Base-by-base conservation (phyloP, 2,113 vertebrate species). In the Copsychus sechellarum region DNA sequence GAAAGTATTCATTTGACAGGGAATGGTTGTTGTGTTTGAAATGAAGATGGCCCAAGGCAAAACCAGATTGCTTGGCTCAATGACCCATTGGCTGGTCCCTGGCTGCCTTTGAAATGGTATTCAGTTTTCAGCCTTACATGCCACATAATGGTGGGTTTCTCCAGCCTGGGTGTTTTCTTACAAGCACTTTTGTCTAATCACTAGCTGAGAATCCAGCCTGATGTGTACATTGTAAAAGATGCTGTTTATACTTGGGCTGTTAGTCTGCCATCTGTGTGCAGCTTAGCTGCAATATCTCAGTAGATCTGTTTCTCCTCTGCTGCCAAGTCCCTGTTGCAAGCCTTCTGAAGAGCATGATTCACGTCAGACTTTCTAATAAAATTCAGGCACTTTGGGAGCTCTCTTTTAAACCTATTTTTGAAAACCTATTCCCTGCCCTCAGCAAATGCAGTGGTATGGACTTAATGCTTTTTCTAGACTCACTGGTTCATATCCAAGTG, bases 161-260 rank as follows among this genome's bases (percentile, higher is more conserved):
- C 40, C 70, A 87, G 80, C 48, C 71, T 50, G 21, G 6, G 0
- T 81, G 69, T 93, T 95, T 93, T 90, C 90, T 80, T 82, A 95
- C 85, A 86, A 78, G 78, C 48, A 38, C 58, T 94, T 89, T 47
- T 80, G 70, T 54, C 84, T 72, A 62, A 88, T 73, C 78, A 42
- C 94, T 87, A 76, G 66, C 89, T 94, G 62, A 87, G 62, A 87
- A 90, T 65, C 62, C 87, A 87, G 81, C 54, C 70, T 38, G 31
- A 78, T 96, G 90, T 91, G 70, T 83, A 83, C 8, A 8, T 48
- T 92, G 43, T 88, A 74, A 88, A 92, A 96, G 77, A 96, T 57
- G 89, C 76, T 95, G 93, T 90, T 95, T 94, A 81, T 91, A 74
- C 76, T 96, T 47, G 76, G 85, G 93, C 85, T 95, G 86, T 90